These are phyloP conservation scores for Morpho achilles DNA, from an alignment of 2,888 invertebrate genomes.

Conservation along the genomic window DNA sequence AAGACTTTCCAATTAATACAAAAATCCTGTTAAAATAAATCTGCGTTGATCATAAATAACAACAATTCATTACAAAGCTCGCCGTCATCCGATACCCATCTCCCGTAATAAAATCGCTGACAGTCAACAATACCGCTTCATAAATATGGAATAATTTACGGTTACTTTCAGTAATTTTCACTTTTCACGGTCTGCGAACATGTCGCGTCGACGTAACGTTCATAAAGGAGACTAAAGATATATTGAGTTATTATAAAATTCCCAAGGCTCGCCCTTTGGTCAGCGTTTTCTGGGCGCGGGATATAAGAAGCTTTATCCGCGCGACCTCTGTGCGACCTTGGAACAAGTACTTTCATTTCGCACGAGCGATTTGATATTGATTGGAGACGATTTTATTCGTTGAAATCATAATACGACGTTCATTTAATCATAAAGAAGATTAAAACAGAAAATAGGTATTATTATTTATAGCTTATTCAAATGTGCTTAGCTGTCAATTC, in stretches of 20 bases:
- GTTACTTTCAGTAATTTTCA: constrained; percentile 7
- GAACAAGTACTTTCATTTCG: neutral
- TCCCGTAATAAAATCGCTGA: constrained; percentile 2
- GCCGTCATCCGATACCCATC: neutral
- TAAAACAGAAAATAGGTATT: too few species aligned
- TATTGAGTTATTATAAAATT: constrained; percentile 25
- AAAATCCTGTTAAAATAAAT: too few species aligned
- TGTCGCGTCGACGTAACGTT: constrained; percentile 15
- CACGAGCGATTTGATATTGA: neutral
- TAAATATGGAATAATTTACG: constrained; percentile 13
- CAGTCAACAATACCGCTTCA: constrained; percentile 2
- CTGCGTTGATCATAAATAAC: too few species aligned
- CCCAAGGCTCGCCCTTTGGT: constrained; percentile 16
- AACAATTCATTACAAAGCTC: too few species aligned
- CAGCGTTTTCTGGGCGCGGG: constrained; percentile 12
- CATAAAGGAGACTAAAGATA: constrained; percentile 18
- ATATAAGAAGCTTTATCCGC: constrained; percentile 4
- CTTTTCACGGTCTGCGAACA: constrained; percentile 19
- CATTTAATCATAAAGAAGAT: too few species aligned
- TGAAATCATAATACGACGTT: neutral
- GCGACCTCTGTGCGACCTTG: constrained; percentile 12
- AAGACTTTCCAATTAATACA: too few species aligned
- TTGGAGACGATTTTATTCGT: neutral
- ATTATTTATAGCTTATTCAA: too few species aligned
- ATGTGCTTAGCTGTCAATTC: too few species aligned